These are phyloP conservation scores for Tinea semifulvella DNA, from an alignment of 2,888 invertebrate genomes.

Conservation along the genomic window DNA sequence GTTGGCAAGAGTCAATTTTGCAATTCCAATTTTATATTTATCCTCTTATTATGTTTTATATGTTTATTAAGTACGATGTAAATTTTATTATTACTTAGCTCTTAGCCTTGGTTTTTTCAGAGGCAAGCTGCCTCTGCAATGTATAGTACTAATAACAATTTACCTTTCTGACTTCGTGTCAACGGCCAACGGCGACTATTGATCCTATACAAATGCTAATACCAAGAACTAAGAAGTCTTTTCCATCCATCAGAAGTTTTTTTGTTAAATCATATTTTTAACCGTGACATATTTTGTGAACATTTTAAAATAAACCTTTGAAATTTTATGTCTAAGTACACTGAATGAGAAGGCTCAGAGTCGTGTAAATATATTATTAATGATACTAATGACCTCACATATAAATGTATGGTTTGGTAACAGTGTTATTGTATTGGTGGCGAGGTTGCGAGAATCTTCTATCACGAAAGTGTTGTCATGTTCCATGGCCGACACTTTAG, in stretches of 20 bases:
- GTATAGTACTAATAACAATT: too few species aligned
- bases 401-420: slow-evolving; percentile 27
- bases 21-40: slow-evolving; percentile 31
- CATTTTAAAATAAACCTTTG: too few species aligned
- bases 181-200: too few species aligned
- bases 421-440: slow-evolving; percentile 22
- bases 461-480: slow-evolving; percentile 30
- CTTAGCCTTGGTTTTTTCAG: background rate
- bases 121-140: too few species aligned
- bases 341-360: slow-evolving; percentile 8
- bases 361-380: slow-evolving; percentile 31
- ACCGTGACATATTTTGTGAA: too few species aligned
- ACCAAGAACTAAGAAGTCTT: too few species aligned
- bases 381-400: slow-evolving; percentile 29
- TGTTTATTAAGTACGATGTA: background rate
- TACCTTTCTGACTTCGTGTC: too few species aligned
- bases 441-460: slow-evolving; percentile 25
- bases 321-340: too few species aligned
- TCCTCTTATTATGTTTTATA: slow-evolving; percentile 22
- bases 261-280: too few species aligned
- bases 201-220: too few species aligned
- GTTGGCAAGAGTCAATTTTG: slow-evolving; percentile 25
- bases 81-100: background rate
- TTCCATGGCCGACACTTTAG: slow-evolving; percentile 39
- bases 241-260: too few species aligned